Evolutionary conservation across 1,140 invertebrate species (phyloP), one percentile per base, ranked within the genome.

Genomic region (Bombus terrestris): DNA sequence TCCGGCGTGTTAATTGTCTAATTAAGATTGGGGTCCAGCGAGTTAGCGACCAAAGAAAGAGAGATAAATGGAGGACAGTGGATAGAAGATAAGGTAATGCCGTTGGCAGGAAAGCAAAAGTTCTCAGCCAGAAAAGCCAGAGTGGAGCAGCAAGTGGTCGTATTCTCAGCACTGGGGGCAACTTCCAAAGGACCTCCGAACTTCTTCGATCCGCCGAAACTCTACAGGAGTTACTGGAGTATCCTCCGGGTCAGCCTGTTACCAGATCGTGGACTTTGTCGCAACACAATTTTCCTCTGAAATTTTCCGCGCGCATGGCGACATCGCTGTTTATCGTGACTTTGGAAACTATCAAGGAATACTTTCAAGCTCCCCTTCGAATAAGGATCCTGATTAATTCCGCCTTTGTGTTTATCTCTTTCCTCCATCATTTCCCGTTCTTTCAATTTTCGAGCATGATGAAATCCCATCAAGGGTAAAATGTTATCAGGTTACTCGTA

Each of bases 101-200:
- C 79, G 76, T 62, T 81, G 71, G 47, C 88, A 72, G 80, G 77
- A 86, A 89, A 90, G 82, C 88, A 89, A 89, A 87, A 90, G 89
- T 85, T 89, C 69, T 72, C 76, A 41, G 79, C 69, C 41, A 78
- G 77, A 79, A 64, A 85, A 89, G 88, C 80, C 57, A 53, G 73
- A 68, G 75, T 35, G 66, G 88, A 80, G 88, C 89, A 90, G 89
- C 89, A 90, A 90, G 89, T 90, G 89, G 89, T 90, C 89, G 89
- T 89, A 90, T 90, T 90, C 89, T 90, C 88, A 90, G 85, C 76
- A 69, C 81, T 76, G 76, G 73, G 57, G 41, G 41, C 59, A 90
- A 90, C 81, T 89, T 90, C 79, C 88, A 68, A 81, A 86, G 88
- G 79, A 85, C 85, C 88, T 41, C 59, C 85, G 71, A 90, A 90